phyloP scores from a whole-genome alignment of 2,113 vertebrate genomes.

The Phalacrocorax brasilianus region DNA sequence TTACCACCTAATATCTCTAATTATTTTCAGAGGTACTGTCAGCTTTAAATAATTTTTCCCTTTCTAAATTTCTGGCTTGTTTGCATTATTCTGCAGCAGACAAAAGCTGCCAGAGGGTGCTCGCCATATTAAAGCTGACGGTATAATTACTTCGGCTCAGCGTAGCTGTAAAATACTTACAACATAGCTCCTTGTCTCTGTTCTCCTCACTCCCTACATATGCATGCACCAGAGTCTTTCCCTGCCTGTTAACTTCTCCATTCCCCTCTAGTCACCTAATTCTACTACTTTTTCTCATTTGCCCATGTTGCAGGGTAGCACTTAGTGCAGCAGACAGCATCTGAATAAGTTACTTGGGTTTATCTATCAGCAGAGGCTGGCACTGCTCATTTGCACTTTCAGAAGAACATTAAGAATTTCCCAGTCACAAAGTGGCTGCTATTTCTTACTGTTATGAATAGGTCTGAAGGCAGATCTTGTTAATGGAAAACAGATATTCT shows the following conservation, averaged over 20 bases:
- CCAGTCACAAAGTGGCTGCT: background rate
- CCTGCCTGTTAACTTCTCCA: background rate
- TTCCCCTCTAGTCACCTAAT: background rate
- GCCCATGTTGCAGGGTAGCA: background rate
- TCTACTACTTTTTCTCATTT: background rate
- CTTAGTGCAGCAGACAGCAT: background rate
- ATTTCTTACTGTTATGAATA: background rate
- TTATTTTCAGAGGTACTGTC: background rate
- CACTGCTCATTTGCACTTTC: background rate
- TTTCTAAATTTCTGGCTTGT: background rate
- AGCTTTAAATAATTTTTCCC: background rate
- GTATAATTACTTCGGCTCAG: background rate
- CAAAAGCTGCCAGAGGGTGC: background rate
- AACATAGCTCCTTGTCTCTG: background rate
- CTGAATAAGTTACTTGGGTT: background rate
- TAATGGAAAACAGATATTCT: background rate
- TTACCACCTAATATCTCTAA: background rate
- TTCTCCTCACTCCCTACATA: background rate
- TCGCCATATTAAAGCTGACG: background rate
- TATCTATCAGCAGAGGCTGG: background rate
- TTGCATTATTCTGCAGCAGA: background rate
- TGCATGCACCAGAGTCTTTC: accelerated
- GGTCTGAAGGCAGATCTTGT: background rate
- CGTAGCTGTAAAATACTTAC: background rate
- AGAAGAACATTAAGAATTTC: background rate